phyloP scores from a whole-genome alignment of 2,888 invertebrate genomes.

The Megamerina dolium region DNA sequence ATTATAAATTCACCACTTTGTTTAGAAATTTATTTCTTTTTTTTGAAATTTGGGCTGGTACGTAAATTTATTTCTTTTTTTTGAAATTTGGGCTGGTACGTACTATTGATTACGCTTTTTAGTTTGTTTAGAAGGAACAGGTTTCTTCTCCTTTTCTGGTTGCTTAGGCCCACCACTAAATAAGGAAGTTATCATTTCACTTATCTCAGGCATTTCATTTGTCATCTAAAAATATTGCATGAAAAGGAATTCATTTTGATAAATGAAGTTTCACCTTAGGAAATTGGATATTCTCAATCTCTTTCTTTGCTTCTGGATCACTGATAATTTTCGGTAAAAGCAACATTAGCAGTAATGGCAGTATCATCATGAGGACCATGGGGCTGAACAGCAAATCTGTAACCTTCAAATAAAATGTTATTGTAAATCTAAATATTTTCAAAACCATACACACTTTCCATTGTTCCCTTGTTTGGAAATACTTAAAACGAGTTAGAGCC shows the following conservation, averaged over 20 bases:
- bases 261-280: conserved; percentile 35
- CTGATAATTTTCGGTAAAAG: conserved; percentile 94
- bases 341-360: conserved; percentile 85
- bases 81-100: too few relatives aligned
- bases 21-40: too few relatives aligned
- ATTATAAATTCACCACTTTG: too few relatives aligned
- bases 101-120: conserved; percentile 46
- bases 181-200: conserved; percentile 85
- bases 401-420: conserved; percentile 46
- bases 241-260: background rate
- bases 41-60: too few relatives aligned
- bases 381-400: conserved; percentile 96
- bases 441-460: conserved; percentile 59
- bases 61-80: background rate
- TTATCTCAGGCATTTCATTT: conserved; percentile 89
- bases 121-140: conserved; percentile 38
- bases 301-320: conserved; percentile 95
- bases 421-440: conserved; percentile 1
- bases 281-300: conserved; percentile 79
- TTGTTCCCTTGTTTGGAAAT: conserved; percentile 92
- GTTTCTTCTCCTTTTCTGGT: conserved; percentile 43
- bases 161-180: conserved; percentile 64
- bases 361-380: conserved; percentile 96
- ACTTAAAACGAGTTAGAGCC: conserved; percentile 70
- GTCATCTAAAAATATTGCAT: conserved; percentile 58